A percentile compares a stretch with the other conserved stretches of the same genome.
phyloP scores from a whole-genome alignment of 2,888 invertebrate species.

The Bedellia somnulentella region DNA sequence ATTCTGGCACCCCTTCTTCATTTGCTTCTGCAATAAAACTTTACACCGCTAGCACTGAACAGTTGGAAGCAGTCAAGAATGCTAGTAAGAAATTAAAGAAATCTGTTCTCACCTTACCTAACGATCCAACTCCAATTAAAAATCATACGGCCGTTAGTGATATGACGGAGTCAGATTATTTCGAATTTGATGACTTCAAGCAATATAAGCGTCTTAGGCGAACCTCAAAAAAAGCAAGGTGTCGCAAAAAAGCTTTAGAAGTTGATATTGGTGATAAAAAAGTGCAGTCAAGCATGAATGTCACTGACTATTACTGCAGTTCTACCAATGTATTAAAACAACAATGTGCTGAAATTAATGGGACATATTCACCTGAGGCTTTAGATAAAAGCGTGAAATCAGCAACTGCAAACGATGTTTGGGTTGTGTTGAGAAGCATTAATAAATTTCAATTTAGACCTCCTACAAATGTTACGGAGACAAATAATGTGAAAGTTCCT shows the following conservation, averaged over 20 bases:
- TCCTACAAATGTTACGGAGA: too few species aligned
- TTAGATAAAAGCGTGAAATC: neutral
- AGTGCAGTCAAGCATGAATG: conserved; percentile 24
- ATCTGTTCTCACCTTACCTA: conserved; percentile 2
- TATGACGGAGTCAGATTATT: conserved; percentile 18
- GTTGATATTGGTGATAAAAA: conserved; percentile 28
- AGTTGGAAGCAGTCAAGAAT: conserved; percentile 20
- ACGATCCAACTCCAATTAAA: neutral
- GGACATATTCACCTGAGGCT: too few species aligned
- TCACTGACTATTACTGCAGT: conserved; percentile 28
- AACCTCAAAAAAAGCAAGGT: too few species aligned
- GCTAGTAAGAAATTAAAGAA: conserved; percentile 1
- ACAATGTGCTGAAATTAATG: too few species aligned
- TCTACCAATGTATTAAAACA: too few species aligned
- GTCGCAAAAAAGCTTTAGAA: too few species aligned
- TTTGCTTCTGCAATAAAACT: conserved; percentile 29
- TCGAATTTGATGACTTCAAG: conserved; percentile 14
- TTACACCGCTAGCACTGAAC: conserved; percentile 42
- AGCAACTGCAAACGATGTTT: conserved; percentile 27
- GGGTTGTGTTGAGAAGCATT: conserved; percentile 38
- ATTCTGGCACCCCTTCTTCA: too few species aligned
- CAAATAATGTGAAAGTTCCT: too few species aligned
- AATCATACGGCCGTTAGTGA: conserved; percentile 1
- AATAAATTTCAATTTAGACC: conserved; percentile 34
- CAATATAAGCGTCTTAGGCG: neutral